Evolutionary conservation across 2,797 vertebrate genomes (phyloP).

Genomic region (Onychomys leucogaster): DNA sequence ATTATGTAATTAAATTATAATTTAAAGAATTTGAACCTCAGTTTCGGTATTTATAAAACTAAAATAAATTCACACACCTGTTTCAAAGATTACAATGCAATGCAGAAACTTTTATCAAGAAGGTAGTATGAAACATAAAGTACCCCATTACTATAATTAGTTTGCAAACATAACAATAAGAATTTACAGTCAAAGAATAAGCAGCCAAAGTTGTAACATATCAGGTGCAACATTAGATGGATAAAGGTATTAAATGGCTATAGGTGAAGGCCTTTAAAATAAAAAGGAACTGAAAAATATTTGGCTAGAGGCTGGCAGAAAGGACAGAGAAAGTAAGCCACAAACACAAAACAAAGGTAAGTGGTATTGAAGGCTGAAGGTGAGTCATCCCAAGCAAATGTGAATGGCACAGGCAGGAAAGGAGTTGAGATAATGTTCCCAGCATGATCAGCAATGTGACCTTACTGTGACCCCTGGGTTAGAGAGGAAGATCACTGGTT

Average conservation of each 20-base stretch:
- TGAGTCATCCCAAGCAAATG: neutral
- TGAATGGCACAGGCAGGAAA: neutral
- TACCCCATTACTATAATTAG: neutral
- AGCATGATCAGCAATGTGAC: neutral
- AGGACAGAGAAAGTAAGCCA: neutral
- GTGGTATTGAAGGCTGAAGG: neutral
- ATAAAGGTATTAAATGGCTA: neutral
- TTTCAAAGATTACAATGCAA: neutral
- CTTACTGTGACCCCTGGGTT: neutral
- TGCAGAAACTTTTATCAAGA: neutral
- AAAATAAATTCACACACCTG: neutral
- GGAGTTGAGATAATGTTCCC: neutral
- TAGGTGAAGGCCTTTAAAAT: neutral
- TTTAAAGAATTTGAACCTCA: neutral
- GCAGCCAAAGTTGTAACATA: neutral
- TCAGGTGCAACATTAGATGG: neutral
- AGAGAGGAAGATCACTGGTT: neutral
- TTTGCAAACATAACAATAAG: slow-evolving; percentile 20
- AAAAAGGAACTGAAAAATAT: neutral
- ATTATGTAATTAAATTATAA: neutral
- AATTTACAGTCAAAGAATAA: slow-evolving; percentile 3
- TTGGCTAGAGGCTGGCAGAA: neutral
- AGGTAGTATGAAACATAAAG: neutral
- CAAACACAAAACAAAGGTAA: neutral
- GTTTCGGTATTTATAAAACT: slow-evolving; percentile 20